Conservation (phyloP, 2,797 vertebrate species). For the Notolabrus celidotus region DNA sequence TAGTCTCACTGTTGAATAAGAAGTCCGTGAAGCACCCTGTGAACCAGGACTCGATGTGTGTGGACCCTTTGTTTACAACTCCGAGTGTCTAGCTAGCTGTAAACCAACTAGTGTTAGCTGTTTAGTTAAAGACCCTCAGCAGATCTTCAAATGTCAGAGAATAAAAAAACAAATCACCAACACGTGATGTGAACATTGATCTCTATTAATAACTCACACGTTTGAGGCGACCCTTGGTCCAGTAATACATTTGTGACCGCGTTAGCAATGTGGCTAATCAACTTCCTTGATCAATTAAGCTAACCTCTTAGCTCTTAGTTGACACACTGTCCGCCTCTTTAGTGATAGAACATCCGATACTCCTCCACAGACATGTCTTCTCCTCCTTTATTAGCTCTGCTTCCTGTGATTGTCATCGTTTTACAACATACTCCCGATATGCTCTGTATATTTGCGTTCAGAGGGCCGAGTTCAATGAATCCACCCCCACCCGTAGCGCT, state of each 20-base stretch:
- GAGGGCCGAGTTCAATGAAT: slow-evolving; percentile 61
- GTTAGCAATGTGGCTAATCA: slow-evolving; percentile 62
- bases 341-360: slow-evolving; percentile 22
- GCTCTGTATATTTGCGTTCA: slow-evolving; percentile 39
- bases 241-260: slow-evolving; percentile 45
- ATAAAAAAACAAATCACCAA: neutral
- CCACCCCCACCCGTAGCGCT: slow-evolving; percentile 72
- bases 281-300: slow-evolving; percentile 74
- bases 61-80: slow-evolving; percentile 79
- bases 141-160: neutral
- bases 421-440: slow-evolving; percentile 27
- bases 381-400: slow-evolving; percentile 26
- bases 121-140: slow-evolving; percentile 1
- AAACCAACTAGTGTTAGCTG: slow-evolving; percentile 19
- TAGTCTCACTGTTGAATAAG: neutral
- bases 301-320: slow-evolving; percentile 61
- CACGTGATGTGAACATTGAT: neutral
- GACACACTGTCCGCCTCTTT: slow-evolving; percentile 37
- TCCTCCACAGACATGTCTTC: slow-evolving; percentile 39
- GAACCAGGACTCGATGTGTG: slow-evolving; percentile 4
- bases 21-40: neutral
- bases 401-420: slow-evolving; percentile 46
- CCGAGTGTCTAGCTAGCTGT: slow-evolving; percentile 45
- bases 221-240: slow-evolving; percentile 56
- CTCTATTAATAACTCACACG: slow-evolving; percentile 10